Percentiles rank a stretch among this genome's conserved stretches.
Conservation (phyloP, 2,797 vertebrate genomes). For the Selene dorsalis region DNA sequence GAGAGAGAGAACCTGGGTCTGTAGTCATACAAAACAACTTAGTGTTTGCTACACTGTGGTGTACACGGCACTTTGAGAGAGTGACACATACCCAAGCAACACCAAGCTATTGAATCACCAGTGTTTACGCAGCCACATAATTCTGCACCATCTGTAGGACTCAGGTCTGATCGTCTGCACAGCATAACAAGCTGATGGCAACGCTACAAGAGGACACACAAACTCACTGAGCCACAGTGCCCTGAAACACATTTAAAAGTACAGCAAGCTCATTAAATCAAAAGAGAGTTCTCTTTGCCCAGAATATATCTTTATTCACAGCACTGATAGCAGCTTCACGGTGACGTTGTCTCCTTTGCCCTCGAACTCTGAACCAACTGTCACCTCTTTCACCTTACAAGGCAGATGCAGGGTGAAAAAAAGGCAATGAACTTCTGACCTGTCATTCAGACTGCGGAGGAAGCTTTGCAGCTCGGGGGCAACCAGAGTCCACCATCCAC, state of each 20-base stretch:
- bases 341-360: constrained; percentile 66
- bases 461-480: constrained; percentile 83
- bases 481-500: constrained; percentile 84
- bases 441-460: constrained; percentile 81
- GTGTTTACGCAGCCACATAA: constrained; percentile 80
- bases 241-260: constrained; percentile 47
- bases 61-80: constrained; percentile 66
- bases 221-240: constrained; percentile 13
- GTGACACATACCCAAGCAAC: constrained; percentile 84
- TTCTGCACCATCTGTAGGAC: constrained; percentile 82
- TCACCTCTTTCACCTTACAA: constrained; percentile 76
- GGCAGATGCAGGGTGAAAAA: constrained; percentile 74
- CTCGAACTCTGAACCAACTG: constrained; percentile 64
- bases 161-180: constrained; percentile 75
- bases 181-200: constrained; percentile 55
- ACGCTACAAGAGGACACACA: constrained; percentile 37
- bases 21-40: constrained; percentile 63
- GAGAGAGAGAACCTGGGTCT: constrained; percentile 42
- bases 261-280: constrained; percentile 50
- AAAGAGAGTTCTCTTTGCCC: constrained; percentile 26
- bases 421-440: constrained; percentile 89
- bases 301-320: constrained; percentile 56
- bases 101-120: constrained; percentile 82
- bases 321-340: constrained; percentile 54
- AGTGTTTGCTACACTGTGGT: constrained; percentile 70